Percentiles rank a stretch among this genome's conserved stretches.
These are phyloP conservation scores for Cyanocitta stelleri DNA, from an alignment of 2,113 vertebrate species.

Conservation along the genomic window DNA sequence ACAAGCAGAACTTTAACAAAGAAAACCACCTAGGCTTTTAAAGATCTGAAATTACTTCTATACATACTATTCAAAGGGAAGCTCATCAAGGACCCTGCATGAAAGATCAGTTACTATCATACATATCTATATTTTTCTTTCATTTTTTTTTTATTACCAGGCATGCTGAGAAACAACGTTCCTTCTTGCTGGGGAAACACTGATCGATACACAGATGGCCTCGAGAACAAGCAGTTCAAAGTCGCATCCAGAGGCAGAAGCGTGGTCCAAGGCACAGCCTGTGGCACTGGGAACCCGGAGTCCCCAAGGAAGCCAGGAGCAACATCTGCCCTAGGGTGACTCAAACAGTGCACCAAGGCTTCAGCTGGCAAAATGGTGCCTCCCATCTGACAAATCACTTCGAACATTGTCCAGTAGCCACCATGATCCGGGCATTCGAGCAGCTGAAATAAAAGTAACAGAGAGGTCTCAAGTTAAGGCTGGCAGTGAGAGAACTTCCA, in stretches of 20 bases:
- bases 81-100: neutral
- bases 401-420: conserved; percentile 79
- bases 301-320: neutral
- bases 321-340: neutral
- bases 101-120: neutral
- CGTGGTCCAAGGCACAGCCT: conserved; percentile 16
- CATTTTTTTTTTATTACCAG: conserved; percentile 41
- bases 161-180: conserved; percentile 63
- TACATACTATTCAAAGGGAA: neutral
- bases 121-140: neutral
- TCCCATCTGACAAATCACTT: conserved; percentile 69
- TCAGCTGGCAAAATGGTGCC: conserved; percentile 81
- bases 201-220: conserved; percentile 64
- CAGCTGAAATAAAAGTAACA: conserved; percentile 67
- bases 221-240: conserved; percentile 76
- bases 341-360: conserved; percentile 46
- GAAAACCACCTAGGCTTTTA: neutral
- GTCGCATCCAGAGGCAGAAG: conserved; percentile 72
- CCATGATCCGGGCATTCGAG: conserved; percentile 70
- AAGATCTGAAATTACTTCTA: neutral
- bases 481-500: neutral
- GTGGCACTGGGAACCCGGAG: neutral
- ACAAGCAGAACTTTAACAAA: neutral
- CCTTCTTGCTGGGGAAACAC: conserved; percentile 76
- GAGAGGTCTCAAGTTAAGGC: neutral